These are phyloP conservation scores for Lutjanus erythropterus DNA, from an alignment of 2,113 vertebrate species.

Conservation along the genomic window DNA sequence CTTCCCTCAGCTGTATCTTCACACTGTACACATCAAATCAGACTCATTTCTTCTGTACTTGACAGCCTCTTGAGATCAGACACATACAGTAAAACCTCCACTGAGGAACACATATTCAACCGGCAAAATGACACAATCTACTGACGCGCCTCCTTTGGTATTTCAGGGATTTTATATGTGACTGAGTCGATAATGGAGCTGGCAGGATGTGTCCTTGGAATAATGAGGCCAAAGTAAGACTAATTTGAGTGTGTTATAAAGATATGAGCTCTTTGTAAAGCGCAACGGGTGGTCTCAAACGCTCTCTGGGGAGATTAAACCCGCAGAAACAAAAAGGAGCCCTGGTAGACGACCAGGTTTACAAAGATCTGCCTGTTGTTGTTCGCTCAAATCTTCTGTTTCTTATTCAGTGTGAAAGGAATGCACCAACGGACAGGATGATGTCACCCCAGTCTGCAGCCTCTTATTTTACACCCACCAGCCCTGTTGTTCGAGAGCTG, in stretches of 20 bases:
- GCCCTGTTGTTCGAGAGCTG: conserved; percentile 33
- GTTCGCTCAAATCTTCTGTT: conserved; percentile 22
- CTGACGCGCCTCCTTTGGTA: conserved; percentile 6
- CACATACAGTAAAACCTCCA: conserved; percentile 10
- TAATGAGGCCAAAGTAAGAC: conserved; percentile 57
- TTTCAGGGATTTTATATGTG: conserved; percentile 42
- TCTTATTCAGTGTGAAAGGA: conserved; percentile 74
- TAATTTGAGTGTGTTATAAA: conserved; percentile 41
- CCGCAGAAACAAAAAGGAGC: conserved; percentile 55
- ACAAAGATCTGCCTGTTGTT: conserved; percentile 40
- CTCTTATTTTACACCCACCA: conserved; percentile 58
- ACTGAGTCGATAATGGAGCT: conserved; percentile 28
- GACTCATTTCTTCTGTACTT: conserved; percentile 36
- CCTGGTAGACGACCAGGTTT: conserved; percentile 39
- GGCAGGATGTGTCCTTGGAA: conserved; percentile 45
- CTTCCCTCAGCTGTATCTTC: conserved; percentile 31
- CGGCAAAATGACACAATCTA: conserved; percentile 22
- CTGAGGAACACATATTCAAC: conserved; percentile 29
- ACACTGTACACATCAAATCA: conserved; percentile 51
- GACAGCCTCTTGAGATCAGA: conserved; percentile 45
- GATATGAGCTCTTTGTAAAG: conserved; percentile 18
- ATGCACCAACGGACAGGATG: conserved; percentile 70
- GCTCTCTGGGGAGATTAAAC: conserved; percentile 37
- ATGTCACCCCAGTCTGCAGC: conserved; percentile 74
- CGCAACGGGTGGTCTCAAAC: conserved; percentile 47